Evolutionary conservation across 2,888 invertebrate genomes (phyloP).

Genomic region (Teinopalpus imperialis): DNA sequence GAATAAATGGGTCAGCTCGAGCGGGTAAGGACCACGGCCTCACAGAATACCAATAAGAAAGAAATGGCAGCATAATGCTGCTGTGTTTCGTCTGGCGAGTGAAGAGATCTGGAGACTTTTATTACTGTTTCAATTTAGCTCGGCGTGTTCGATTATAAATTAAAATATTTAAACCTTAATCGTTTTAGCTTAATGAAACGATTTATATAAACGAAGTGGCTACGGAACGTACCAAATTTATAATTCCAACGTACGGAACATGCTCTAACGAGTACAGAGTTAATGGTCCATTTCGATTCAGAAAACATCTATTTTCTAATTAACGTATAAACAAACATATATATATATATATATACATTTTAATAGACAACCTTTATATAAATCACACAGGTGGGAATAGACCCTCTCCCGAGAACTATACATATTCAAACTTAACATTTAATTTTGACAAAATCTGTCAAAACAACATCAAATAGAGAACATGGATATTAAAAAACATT

Average conservation of each 20-base stretch:
- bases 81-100: too few species aligned
- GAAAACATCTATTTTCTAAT: neutral
- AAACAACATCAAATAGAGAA: too few species aligned
- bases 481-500: too few species aligned
- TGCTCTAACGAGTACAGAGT: slow-evolving; percentile 17
- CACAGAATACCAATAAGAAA: too few species aligned
- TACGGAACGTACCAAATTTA: slow-evolving; percentile 26
- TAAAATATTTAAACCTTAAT: slow-evolving; percentile 38
- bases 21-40: too few species aligned
- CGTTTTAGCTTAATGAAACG: slow-evolving; percentile 32
- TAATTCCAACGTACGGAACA: slow-evolving; percentile 19
- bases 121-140: slow-evolving; percentile 44
- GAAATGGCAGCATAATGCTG: too few species aligned
- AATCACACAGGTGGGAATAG: too few species aligned
- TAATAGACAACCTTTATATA: too few species aligned
- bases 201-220: slow-evolving; percentile 27
- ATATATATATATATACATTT: neutral
- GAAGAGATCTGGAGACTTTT: slow-evolving; percentile 31
- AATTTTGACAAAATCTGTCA: too few species aligned
- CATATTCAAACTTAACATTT: too few species aligned
- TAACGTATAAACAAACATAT: neutral
- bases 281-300: slow-evolving; percentile 1
- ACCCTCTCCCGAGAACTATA: too few species aligned
- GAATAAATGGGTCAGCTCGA: too few species aligned
- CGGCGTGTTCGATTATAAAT: slow-evolving; percentile 39